Percentiles rank a stretch among this genome's conserved stretches.
phyloP scores from a whole-genome alignment of 2,113 vertebrate species.

The Rhinolophus ferrumequinum region DNA sequence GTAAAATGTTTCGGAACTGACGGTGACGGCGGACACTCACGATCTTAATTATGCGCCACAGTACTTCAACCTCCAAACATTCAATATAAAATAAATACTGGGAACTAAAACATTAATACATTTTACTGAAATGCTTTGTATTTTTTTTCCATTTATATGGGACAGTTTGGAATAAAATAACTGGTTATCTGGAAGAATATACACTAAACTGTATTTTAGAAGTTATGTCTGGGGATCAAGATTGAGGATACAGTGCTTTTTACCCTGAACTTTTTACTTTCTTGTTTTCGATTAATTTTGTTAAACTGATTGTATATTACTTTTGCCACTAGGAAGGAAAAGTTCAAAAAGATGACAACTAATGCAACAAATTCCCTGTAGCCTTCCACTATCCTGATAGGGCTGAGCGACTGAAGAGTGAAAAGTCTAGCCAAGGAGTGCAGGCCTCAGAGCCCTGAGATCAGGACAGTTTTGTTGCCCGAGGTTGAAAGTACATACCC shows the following conservation, averaged over 20 bases:
- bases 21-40: not conserved
- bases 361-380: conserved; percentile 31
- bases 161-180: conserved; percentile 15
- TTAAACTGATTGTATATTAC: not conserved
- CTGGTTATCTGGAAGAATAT: not conserved
- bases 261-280: not conserved
- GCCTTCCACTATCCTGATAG: not conserved
- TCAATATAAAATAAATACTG: conserved; percentile 44
- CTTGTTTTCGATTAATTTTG: conserved; percentile 2
- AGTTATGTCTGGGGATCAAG: not conserved
- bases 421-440: not conserved
- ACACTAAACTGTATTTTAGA: not conserved
- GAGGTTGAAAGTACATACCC: not conserved
- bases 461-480: not conserved
- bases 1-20: conserved; percentile 37
- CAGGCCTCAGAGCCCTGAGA: not conserved
- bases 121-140: conserved; percentile 38
- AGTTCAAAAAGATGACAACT: conserved; percentile 13
- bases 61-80: conserved; percentile 17
- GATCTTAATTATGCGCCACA: conserved; percentile 8
- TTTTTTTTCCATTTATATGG: conserved; percentile 35
- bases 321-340: conserved; percentile 23
- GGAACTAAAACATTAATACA: conserved; percentile 41
- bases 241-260: not conserved
- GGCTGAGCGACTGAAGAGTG: not conserved